Evolutionary conservation across 2,797 vertebrate genomes (phyloP).

Genomic region (Artibeus jamaicensis): DNA sequence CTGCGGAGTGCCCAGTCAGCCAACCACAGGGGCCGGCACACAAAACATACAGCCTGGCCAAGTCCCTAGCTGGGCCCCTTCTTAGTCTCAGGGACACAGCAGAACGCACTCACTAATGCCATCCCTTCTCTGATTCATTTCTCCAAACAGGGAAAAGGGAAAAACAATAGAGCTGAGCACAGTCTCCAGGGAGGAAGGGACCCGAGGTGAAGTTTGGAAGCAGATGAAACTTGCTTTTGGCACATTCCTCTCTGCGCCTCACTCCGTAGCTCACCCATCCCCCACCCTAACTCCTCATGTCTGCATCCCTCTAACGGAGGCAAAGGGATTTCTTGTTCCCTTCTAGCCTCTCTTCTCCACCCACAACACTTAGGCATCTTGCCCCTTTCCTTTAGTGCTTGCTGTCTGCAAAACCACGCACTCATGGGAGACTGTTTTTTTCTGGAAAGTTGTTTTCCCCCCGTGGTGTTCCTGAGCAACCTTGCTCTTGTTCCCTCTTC

Average conservation of each 20-base stretch:
- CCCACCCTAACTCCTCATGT: no score
- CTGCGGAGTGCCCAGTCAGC: rapidly evolving
- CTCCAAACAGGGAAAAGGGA: not conserved
- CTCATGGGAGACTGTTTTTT: not conserved
- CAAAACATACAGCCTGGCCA: not conserved
- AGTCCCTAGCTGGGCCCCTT: not conserved
- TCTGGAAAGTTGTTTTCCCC: not conserved
- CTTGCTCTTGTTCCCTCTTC: not conserved
- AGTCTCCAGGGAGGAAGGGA: not conserved
- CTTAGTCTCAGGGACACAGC: not conserved
- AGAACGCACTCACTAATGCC: not conserved
- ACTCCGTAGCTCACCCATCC: not conserved
- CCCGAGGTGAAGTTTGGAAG: not conserved
- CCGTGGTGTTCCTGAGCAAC: rapidly evolving
- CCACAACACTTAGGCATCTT: not conserved
- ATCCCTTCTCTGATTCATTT: not conserved
- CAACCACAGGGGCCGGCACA: not conserved
- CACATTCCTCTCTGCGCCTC: not conserved
- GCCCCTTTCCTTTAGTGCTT: not conserved
- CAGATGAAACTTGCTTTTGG: not conserved
- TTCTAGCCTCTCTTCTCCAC: not conserved
- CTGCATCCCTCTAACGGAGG: not conserved
- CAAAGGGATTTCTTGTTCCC: not conserved
- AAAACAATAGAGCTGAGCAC: not conserved
- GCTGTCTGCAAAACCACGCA: not conserved